phyloP scores from a whole-genome alignment of 2,113 vertebrate species.

The Thalassarche chlororhynchos region DNA sequence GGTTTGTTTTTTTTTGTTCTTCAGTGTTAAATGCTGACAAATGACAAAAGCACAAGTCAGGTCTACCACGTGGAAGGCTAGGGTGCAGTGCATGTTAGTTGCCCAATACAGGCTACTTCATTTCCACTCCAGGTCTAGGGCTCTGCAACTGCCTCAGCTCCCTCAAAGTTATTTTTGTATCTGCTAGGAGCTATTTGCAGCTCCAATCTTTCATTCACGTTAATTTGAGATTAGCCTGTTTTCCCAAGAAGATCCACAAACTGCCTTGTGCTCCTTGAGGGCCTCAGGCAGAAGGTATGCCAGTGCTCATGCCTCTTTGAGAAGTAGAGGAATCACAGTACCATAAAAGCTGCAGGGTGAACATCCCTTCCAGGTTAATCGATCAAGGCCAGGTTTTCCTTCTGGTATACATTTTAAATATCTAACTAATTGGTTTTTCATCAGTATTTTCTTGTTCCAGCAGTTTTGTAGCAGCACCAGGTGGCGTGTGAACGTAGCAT shows the following conservation, averaged over 20 bases:
- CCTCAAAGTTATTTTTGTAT: neutral
- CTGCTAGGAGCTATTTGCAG: neutral
- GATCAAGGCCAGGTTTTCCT: neutral
- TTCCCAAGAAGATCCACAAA: neutral
- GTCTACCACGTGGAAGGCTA: neutral
- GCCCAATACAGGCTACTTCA: neutral
- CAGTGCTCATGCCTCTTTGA: rapidly evolving
- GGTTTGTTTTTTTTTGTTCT: neutral
- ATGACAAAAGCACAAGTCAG: neutral
- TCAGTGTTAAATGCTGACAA: neutral
- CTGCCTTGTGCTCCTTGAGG: neutral
- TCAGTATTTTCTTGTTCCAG: neutral
- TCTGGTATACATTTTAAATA: neutral
- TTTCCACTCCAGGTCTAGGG: neutral
- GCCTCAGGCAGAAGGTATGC: neutral
- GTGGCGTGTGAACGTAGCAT: rapidly evolving
- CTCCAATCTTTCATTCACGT: neutral
- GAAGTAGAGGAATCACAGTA: neutral
- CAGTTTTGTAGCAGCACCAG: neutral
- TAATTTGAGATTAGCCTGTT: neutral
- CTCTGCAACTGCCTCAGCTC: neutral
- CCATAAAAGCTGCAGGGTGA: neutral
- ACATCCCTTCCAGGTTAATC: neutral
- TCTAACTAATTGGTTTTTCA: neutral
- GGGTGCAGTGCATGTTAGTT: neutral